A percentile compares a stretch with the other conserved stretches of the same genome.
Evolutionary conservation across 1,140 invertebrate species (phyloP).

Genomic region (Manduca sexta): DNA sequence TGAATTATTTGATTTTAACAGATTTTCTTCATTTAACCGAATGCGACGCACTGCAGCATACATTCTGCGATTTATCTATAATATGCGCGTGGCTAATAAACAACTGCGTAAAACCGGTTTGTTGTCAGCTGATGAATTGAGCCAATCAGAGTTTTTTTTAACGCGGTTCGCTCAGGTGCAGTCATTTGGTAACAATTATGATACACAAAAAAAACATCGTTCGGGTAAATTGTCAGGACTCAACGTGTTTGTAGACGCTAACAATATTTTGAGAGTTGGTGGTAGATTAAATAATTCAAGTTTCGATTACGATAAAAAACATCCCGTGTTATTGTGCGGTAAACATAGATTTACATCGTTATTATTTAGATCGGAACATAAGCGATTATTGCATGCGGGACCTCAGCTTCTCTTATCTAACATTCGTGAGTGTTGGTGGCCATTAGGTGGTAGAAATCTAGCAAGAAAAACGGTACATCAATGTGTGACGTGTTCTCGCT

Average conservation of each 20-base stretch:
- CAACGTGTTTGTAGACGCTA: conserved; percentile 7
- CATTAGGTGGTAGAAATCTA: conserved; percentile 4
- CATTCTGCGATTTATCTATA: conserved; percentile 16
- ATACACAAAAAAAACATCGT: no score
- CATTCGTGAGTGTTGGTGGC: conserved; percentile 8
- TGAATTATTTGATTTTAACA: conserved; percentile 12
- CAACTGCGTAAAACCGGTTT: no score
- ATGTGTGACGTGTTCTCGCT: conserved; percentile 9
- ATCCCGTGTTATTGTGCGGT: conserved; percentile 8
- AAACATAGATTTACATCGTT: conserved; percentile 1
- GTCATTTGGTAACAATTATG: no score
- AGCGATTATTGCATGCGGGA: conserved; percentile 2
- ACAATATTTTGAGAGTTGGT: conserved; percentile 13
- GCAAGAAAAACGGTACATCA: conserved; percentile 5
- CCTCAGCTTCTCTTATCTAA: conserved; percentile 2
- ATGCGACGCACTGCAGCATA: conserved; percentile 9
- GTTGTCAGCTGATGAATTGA: no score
- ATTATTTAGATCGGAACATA: neutral
- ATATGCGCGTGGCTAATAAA: conserved; percentile 2
- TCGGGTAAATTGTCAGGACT: no score
- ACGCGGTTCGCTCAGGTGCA: no score
- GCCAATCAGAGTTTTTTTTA: no score
- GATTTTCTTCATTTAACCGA: conserved; percentile 18
- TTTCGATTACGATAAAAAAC: conserved; percentile 6
- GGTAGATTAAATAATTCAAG: neutral